A percentile compares a stretch with the other conserved stretches of the same genome.
These are phyloP conservation scores for Drosophila murphyi DNA, from an alignment of 1,140 invertebrate species.

Conservation along the genomic window DNA sequence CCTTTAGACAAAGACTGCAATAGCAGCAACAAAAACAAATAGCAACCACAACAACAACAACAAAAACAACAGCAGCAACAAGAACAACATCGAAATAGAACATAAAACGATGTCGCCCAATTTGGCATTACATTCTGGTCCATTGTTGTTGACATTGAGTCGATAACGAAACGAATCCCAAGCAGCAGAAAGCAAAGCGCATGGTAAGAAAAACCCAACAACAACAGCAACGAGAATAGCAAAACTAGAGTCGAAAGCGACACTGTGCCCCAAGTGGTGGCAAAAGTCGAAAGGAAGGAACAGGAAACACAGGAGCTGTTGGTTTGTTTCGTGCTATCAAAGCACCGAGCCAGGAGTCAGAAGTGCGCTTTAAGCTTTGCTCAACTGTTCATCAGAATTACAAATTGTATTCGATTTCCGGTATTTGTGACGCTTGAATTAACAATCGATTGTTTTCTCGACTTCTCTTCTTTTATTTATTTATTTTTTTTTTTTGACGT, in stretches of 20 bases:
- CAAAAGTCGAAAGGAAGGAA: not conserved
- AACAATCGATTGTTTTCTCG: slow-evolving; percentile 52
- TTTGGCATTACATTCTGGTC: slow-evolving; percentile 73
- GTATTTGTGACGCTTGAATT: slow-evolving; percentile 83
- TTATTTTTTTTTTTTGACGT: slow-evolving; percentile 3
- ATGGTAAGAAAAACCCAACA: slow-evolving; percentile 17
- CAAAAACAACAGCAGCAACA: slow-evolving; percentile 16
- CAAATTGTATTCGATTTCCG: slow-evolving; percentile 84
- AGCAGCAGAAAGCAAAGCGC: slow-evolving; percentile 34
- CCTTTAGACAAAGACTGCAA: slow-evolving; percentile 35
- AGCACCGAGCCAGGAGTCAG: slow-evolving; percentile 19
- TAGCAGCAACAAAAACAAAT: slow-evolving; percentile 2
- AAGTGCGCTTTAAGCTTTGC: slow-evolving; percentile 68
- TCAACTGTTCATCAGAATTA: slow-evolving; percentile 82
- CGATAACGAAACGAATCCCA: slow-evolving; percentile 76
- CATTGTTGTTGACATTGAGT: slow-evolving; percentile 62
- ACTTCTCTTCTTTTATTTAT: not conserved
- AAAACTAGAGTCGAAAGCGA: slow-evolving; percentile 11
- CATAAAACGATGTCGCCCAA: slow-evolving; percentile 76
- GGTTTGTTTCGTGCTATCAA: slow-evolving; percentile 13
- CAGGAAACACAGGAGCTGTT: slow-evolving; percentile 45
- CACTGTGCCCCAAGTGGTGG: slow-evolving; percentile 6
- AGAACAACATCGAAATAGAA: slow-evolving; percentile 19
- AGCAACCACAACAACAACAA: slow-evolving; percentile 8
- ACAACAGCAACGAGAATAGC: not conserved